Evolutionary conservation across 2,113 vertebrate species (phyloP).

Genomic region (Charadrius vociferus): DNA sequence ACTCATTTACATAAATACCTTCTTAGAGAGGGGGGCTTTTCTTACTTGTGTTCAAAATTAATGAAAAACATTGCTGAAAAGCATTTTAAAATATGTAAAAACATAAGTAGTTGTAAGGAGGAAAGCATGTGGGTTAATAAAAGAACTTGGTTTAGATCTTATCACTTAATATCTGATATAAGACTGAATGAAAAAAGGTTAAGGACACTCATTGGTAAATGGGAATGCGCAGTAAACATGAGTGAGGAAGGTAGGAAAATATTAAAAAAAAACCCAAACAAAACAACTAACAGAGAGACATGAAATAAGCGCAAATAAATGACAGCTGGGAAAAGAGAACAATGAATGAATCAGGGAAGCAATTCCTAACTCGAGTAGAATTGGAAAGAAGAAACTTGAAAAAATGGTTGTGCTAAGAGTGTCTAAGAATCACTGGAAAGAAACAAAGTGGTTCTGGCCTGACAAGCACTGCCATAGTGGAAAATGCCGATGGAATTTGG

Average conservation of each 20-base stretch:
- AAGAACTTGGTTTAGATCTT: not conserved
- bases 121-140: not conserved
- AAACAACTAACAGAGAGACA: not conserved
- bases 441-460: not conserved
- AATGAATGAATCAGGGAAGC: not conserved
- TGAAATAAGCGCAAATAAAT: not conserved
- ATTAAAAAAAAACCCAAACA: not conserved
- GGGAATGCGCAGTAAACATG: not conserved
- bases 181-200: not conserved
- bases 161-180: not conserved
- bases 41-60: not conserved
- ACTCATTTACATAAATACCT: not conserved
- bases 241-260: not conserved
- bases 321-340: not conserved
- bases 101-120: not conserved
- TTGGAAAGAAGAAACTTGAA: not conserved
- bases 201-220: not conserved
- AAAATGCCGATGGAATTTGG: not conserved
- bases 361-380: not conserved
- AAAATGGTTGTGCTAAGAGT: not conserved
- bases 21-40: not conserved
- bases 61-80: not conserved
- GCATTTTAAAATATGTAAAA: not conserved
- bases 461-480: not conserved
- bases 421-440: not conserved